Percentiles rank a stretch among this genome's conserved stretches.
These are phyloP conservation scores for Pelosia muscerda DNA, from an alignment of 2,888 invertebrate species.

Conservation along the genomic window DNA sequence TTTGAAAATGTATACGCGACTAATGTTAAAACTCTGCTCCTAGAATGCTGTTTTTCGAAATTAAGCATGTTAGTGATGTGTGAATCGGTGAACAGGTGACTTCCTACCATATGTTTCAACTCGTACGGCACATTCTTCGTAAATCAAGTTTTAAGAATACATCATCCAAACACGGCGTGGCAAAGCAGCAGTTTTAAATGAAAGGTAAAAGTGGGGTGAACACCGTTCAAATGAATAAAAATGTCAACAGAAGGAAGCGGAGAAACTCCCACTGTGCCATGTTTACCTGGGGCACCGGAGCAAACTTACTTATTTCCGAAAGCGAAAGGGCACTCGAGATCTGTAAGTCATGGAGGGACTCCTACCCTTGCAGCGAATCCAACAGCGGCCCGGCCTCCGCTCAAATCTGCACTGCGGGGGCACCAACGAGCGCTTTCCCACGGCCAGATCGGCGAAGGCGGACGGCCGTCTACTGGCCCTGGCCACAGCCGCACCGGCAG, in stretches of 20 bases:
- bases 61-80: conserved; percentile 71
- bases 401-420: conserved; percentile 91
- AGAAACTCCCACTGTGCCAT: conserved; percentile 84
- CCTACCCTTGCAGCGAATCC: conserved; percentile 80
- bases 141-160: conserved; percentile 50
- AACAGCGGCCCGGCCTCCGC: conserved; percentile 88
- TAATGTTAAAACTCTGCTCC: conserved; percentile 50
- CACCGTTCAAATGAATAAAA: conserved; percentile 88
- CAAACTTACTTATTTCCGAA: conserved; percentile 85
- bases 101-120: conserved; percentile 82
- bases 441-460: conserved; percentile 92
- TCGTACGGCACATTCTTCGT: conserved; percentile 64
- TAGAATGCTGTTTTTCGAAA: conserved; percentile 57
- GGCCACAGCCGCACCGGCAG: conserved; percentile 94
- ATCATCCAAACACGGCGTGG: conserved; percentile 57
- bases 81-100: conserved; percentile 79
- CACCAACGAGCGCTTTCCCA: conserved; percentile 95
- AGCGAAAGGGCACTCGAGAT: conserved; percentile 91
- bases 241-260: conserved; percentile 90
- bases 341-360: conserved; percentile 94
- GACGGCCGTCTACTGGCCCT: conserved; percentile 73
- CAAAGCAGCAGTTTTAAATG: conserved; percentile 77
- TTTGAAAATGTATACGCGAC: conserved; percentile 51
- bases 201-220: conserved; percentile 72
- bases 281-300: conserved; percentile 84